These are phyloP conservation scores for Musca vetustissima DNA, from an alignment of 1,140 invertebrate species.

Conservation along the genomic window DNA sequence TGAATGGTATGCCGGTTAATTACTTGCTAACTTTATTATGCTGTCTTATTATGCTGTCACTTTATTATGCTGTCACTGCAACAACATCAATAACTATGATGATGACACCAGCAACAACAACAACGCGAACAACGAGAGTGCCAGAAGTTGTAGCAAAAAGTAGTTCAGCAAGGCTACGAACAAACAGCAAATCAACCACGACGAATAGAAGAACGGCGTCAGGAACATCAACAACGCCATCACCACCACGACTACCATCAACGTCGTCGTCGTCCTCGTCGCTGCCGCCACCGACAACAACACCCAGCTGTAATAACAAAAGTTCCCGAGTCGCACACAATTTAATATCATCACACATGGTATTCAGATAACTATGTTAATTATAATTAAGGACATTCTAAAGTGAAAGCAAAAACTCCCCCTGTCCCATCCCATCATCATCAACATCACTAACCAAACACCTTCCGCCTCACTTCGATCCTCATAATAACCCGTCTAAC, in stretches of 20 bases:
- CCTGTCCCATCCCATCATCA: no score
- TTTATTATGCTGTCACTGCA: background rate
- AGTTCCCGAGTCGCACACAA: background rate
- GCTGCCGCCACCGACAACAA: background rate
- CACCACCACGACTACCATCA: no score
- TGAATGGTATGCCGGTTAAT: conserved; percentile 2
- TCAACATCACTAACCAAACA: no score
- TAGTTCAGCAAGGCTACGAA: no score
- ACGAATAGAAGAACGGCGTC: no score
- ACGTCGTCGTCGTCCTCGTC: no score
- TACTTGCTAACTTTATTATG: conserved; percentile 14
- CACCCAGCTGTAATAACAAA: background rate
- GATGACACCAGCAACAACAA: background rate
- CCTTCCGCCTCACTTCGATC: no score
- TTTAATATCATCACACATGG: conserved; percentile 2
- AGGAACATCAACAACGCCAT: background rate
- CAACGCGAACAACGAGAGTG: no score
- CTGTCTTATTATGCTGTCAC: conserved; percentile 5
- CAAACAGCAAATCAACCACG: no score
- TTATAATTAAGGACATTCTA: background rate
- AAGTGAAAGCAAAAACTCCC: no score
- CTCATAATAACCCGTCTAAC: no score
- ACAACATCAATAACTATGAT: background rate
- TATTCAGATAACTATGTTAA: conserved; percentile 20
- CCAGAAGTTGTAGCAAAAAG: no score